phyloP scores from a whole-genome alignment of 2,888 invertebrate genomes.

The Scaptomyza reducta region DNA sequence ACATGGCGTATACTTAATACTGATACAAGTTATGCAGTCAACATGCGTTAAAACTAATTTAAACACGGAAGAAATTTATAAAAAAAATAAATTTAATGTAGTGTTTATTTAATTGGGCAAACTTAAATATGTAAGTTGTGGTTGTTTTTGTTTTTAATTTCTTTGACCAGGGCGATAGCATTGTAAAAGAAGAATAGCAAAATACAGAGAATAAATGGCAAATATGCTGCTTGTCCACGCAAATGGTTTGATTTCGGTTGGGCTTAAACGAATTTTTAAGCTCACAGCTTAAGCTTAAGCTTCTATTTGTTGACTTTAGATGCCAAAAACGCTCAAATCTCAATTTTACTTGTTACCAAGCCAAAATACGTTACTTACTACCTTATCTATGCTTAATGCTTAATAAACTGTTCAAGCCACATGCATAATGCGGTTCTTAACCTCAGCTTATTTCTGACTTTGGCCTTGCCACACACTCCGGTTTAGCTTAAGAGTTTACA shows the following conservation, averaged over 20 bases:
- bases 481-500: not conserved
- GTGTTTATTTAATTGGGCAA: too few relatives aligned
- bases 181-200: too few relatives aligned
- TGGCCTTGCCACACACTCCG: not conserved
- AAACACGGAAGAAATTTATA: slow-evolving; percentile 7
- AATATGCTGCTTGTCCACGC: too few relatives aligned
- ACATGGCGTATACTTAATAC: slow-evolving; percentile 70
- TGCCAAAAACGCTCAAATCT: not conserved
- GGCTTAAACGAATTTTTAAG: not conserved
- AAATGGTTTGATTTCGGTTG: too few relatives aligned
- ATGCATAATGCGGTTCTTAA: not conserved
- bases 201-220: too few relatives aligned
- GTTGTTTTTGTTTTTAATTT: too few relatives aligned
- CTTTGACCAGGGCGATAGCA: too few relatives aligned
- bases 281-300: not conserved
- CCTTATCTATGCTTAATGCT: not conserved
- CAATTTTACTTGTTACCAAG: not conserved
- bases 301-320: not conserved
- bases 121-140: too few relatives aligned
- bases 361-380: not conserved
- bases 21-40: slow-evolving; percentile 61
- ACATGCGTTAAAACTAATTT: slow-evolving; percentile 59
- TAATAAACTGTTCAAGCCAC: slow-evolving; percentile 5
- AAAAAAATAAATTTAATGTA: too few relatives aligned
- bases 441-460: not conserved